A percentile compares a stretch with the other conserved stretches of the same genome.
These are phyloP conservation scores for Agelaius phoeniceus DNA, from an alignment of 2,113 vertebrate genomes.

Conservation along the genomic window DNA sequence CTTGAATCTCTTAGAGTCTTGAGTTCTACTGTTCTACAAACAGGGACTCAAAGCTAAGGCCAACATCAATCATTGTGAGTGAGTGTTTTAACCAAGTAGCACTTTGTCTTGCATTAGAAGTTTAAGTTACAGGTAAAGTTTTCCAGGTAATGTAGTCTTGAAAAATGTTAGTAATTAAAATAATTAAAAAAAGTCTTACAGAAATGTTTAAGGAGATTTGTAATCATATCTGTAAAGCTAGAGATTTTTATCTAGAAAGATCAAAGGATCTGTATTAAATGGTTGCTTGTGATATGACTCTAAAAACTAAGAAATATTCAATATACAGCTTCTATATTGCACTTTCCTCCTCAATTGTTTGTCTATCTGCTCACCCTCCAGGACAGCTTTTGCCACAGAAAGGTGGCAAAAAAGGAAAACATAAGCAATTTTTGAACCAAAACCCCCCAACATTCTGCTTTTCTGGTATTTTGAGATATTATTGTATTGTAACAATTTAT, in stretches of 20 bases:
- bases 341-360: background rate
- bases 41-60: background rate
- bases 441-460: background rate
- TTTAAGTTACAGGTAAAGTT: background rate
- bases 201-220: background rate
- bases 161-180: background rate
- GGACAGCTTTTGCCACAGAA: background rate
- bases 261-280: background rate
- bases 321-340: background rate
- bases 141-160: background rate
- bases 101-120: background rate
- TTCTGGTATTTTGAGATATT: background rate
- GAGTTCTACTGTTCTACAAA: background rate
- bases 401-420: background rate
- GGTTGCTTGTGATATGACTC: background rate
- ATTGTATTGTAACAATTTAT: background rate
- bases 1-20: background rate
- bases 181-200: background rate
- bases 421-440: background rate
- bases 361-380: background rate
- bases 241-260: background rate
- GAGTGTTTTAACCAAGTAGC: background rate
- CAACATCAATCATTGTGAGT: background rate
- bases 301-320: background rate
- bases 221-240: background rate